Base-by-base conservation (phyloP, 2,113 vertebrate genomes). In the Chauna torquata region DNA sequence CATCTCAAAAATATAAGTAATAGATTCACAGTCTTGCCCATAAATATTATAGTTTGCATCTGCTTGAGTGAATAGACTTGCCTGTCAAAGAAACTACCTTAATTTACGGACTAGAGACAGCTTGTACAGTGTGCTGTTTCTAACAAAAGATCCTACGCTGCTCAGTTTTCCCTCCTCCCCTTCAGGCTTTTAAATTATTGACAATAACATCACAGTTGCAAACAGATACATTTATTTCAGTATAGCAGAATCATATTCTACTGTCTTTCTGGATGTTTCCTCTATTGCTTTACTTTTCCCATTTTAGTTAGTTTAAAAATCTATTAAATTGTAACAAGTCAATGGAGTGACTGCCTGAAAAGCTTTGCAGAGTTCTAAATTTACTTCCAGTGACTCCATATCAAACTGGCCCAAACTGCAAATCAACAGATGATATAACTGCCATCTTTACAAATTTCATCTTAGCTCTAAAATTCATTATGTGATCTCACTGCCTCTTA, bases 401-500 rank as follows among this genome's bases (percentile, higher is more conserved):
- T 34, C 77, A 86, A 75, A 80, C 55, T 22, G 58, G 40, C 72
- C 92, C 57, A 16, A 57, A 75, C 82, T 83, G 72, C 90, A 81
- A 71, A 87, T 90, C 90, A 84, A 90, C 92, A 90, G 90, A 87
- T 87, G 82, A 92, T 50, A 84, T 76, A 87, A 90, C 78, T 62
- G 90, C 68, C 74, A 24, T 36, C 82, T 92, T 80, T 50, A 45
- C 82, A 52, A 30, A n/a, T 94, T 76, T 90, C 82, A 80, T 70
- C 74, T 57, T 71, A 72, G 82, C 86, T 90, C 72, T 45, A 36
- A 83, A 71, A 92, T 82, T 62, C 74, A 19, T 76, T 62, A 71
- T 92, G 78, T 57, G 72, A 92, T 83, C 92, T 86, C 92, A 72
- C 78, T 92, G 82, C 62, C 82, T 94, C 68, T 94, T 92, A 81